Evolutionary conservation across 2,888 invertebrate genomes (phyloP).

Genomic region (Pteria penguin): DNA sequence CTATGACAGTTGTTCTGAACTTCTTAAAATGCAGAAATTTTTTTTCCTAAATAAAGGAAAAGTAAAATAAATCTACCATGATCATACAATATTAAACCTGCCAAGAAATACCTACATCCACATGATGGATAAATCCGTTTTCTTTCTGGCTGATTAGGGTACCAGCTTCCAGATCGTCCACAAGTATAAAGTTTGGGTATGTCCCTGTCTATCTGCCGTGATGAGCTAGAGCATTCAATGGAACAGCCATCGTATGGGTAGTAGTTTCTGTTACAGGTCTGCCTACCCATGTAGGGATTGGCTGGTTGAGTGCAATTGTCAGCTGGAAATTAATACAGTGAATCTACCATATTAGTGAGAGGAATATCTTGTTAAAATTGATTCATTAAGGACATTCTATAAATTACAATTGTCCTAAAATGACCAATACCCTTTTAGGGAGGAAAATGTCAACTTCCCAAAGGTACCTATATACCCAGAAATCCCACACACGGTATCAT

Average conservation of each 20-base stretch:
- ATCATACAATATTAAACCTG: neutral
- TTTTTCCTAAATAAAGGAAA: no score
- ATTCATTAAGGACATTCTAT: no score
- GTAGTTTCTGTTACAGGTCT: slow-evolving; percentile 39
- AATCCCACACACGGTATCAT: no score
- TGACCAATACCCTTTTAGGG: no score
- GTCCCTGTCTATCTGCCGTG: slow-evolving; percentile 42
- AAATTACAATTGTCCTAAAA: no score
- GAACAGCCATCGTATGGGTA: slow-evolving; percentile 49
- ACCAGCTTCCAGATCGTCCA: slow-evolving; percentile 98
- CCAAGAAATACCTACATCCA: slow-evolving; percentile 59
- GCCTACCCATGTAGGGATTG: slow-evolving; percentile 55
- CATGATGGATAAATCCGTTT: slow-evolving; percentile 62
- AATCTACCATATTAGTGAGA: no score
- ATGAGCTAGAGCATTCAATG: slow-evolving; percentile 44
- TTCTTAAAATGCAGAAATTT: no score
- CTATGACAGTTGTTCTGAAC: neutral
- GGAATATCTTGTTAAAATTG: no score
- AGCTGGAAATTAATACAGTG: no score
- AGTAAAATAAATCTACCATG: no score
- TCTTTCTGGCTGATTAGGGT: slow-evolving; percentile 44
- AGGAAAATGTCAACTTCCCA: no score
- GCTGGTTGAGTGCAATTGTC: slow-evolving; percentile 46
- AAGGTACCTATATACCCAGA: no score
- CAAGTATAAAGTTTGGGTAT: slow-evolving; percentile 98